Percentiles rank a stretch among this genome's conserved stretches.
Evolutionary conservation across 2,113 vertebrate genomes (phyloP).

Genomic region (Lophius piscatorius): DNA sequence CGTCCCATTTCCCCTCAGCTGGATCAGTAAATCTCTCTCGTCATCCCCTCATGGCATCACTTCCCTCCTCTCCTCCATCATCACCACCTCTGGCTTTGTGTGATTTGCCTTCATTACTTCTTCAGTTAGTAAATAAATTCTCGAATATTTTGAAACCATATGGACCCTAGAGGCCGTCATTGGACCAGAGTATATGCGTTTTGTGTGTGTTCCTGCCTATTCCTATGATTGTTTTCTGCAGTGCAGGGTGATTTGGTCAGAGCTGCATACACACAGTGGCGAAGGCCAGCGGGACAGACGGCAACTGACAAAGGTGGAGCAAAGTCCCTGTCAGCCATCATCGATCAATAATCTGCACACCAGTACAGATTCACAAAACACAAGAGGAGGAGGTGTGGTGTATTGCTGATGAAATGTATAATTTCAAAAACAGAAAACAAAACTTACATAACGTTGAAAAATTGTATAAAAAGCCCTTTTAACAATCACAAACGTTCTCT

Average conservation of each 20-base stretch:
- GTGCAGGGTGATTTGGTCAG: conserved; percentile 16
- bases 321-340: conserved; percentile 23
- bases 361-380: neutral
- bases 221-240: too few species aligned
- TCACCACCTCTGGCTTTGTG: conserved; percentile 53
- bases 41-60: conserved; percentile 6
- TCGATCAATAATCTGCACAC: conserved; percentile 16
- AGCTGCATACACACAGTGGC: conserved; percentile 18
- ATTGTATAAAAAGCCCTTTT: too few species aligned
- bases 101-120: conserved; percentile 57
- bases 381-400: neutral
- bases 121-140: conserved; percentile 49
- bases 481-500: too few species aligned
- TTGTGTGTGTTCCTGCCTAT: conserved; percentile 12
- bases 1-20: conserved; percentile 19
- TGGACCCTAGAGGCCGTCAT: conserved; percentile 14
- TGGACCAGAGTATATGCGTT: conserved; percentile 1
- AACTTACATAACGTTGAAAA: too few species aligned
- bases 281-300: conserved; percentile 13
- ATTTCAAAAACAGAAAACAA: too few species aligned
- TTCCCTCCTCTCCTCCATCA: conserved; percentile 41
- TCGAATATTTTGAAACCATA: conserved; percentile 21
- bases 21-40: conserved; percentile 34
- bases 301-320: conserved; percentile 33
- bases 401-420: too few species aligned